Percentiles rank a stretch among this genome's conserved stretches.
Conservation (phyloP, 2,113 vertebrate genomes). For the Natator depressus region DNA sequence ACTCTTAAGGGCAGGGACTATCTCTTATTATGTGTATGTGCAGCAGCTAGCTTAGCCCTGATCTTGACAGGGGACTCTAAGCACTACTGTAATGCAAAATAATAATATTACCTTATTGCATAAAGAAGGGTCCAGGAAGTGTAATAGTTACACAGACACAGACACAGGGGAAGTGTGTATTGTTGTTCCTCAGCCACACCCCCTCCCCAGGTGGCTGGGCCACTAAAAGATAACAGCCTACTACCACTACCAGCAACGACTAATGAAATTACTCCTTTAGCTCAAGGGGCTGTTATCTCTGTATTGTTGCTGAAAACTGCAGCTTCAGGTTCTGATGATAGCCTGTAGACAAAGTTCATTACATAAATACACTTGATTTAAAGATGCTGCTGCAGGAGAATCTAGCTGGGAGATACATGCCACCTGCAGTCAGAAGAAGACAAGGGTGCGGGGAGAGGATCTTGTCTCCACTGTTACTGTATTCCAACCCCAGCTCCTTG, state of each 20-base stretch:
- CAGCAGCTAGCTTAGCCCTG: neutral
- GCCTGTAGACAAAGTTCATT: neutral
- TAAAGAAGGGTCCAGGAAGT: neutral
- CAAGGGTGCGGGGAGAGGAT: neutral
- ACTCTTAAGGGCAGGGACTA: neutral
- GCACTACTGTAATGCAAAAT: neutral
- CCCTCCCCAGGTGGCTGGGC: neutral
- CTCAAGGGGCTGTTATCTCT: neutral
- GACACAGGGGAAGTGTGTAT: neutral
- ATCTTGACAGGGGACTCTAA: neutral
- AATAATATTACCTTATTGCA: neutral
- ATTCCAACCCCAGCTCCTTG: neutral
- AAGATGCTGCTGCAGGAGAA: neutral
- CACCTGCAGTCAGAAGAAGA: neutral
- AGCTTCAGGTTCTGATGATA: neutral
- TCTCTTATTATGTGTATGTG: neutral
- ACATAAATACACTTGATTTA: neutral
- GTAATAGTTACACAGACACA: too few relatives aligned
- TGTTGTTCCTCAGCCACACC: neutral
- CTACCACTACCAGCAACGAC: neutral
- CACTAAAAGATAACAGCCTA: neutral
- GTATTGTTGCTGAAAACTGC: neutral
- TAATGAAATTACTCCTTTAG: neutral
- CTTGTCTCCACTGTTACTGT: accelerated
- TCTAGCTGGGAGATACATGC: neutral